These are phyloP conservation scores for Leucania comma DNA, from an alignment of 2,888 invertebrate genomes.

Conservation along the genomic window DNA sequence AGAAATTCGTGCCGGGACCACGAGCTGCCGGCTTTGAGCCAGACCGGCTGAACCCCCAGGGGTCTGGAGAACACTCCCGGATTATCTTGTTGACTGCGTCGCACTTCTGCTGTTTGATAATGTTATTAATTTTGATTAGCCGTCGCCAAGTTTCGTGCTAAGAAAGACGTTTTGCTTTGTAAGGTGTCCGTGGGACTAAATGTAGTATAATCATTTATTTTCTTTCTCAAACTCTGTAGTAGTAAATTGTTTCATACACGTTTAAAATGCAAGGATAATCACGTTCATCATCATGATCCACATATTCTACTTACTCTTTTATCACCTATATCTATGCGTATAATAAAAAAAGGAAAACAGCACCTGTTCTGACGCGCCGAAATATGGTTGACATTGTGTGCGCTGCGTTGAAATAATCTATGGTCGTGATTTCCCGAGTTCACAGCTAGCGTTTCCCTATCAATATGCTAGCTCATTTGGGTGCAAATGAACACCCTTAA, in stretches of 20 bases:
- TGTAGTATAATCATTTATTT: background rate
- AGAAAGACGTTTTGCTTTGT: background rate
- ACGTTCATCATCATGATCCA: no score
- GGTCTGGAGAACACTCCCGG: constrained; percentile 13
- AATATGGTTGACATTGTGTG: no score
- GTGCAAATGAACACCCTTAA: no score
- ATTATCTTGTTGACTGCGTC: constrained; percentile 48
- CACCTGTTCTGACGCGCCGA: no score
- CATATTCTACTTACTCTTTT: background rate
- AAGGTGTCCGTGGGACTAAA: background rate
- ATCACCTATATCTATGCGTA: no score
- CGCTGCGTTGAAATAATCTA: no score
- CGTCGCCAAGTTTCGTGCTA: constrained; percentile 3
- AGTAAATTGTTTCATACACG: background rate
- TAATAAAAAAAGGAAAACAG: no score
- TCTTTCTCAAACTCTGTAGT: background rate
- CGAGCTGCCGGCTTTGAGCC: constrained; percentile 62
- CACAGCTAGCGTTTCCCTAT: no score
- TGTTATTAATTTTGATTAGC: constrained; percentile 50
- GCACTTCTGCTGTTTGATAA: constrained; percentile 47
- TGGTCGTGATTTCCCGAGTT: no score
- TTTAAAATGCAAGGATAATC: no score
- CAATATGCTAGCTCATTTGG: no score
- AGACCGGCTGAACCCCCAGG: constrained; percentile 19
- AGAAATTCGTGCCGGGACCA: constrained; percentile 71